Evolutionary conservation across 2,113 vertebrate species (phyloP), one percentile per base, ranked within the genome.

Genomic region (Henicopernis longicauda): DNA sequence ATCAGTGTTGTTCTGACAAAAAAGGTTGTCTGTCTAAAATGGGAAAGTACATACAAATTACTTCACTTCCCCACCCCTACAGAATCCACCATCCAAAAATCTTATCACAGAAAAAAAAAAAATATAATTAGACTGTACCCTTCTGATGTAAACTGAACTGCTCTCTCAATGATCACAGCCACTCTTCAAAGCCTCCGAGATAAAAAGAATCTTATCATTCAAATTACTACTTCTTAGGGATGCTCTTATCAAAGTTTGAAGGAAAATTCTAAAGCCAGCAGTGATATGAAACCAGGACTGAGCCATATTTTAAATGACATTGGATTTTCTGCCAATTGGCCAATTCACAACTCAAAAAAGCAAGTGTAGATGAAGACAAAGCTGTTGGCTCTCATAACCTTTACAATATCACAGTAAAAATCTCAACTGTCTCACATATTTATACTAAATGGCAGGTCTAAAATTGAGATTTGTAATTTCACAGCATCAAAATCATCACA

Each of bases 201-300:
- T 97, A 96, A 98, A 97, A 97, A 93, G 83, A 69, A 88, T 79
- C 72, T 94, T 89, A 86, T 93, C 95, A 95, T 93, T 95, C 83
- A 92, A 93, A 97, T 97, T 94, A 98, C 90, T 98, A 91, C 94
- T 97, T 97, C 95, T 98, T 97, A 97, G 95, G 88, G 93, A 97
- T 90, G 82, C 32, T 93, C 73, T 84, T 98, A 97, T 97, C 97
- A 98, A 98, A 98, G 95, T 93, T 91, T 1, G 66, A 91, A 94
- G 73, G 91, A 90, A 97, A 95, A 93, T 91, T 95, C 96, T 97
- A 97, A 96, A 97, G 97, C 76, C 95, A 82, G 87, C 93, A 96
- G 70, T 50, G 86, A 91, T 77, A 92, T 71, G 65, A 96, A 97
- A 93, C 69, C 77, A 73, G 70, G 89, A 92, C 86, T 95, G 65